A percentile compares a stretch with the other conserved stretches of the same genome.
phyloP scores from a whole-genome alignment of 2,888 invertebrate species.

The Latheticus oryzae region DNA sequence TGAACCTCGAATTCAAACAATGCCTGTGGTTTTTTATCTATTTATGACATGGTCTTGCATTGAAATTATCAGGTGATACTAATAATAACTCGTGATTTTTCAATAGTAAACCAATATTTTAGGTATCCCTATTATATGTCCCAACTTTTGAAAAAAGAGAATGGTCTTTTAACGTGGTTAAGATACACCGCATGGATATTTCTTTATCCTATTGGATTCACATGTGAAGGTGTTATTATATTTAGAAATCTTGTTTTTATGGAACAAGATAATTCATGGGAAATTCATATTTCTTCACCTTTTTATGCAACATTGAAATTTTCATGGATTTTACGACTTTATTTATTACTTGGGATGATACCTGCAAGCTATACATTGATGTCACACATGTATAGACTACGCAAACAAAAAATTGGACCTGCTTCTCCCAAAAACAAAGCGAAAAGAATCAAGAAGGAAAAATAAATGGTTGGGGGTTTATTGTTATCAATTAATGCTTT shows the following conservation, averaged over 20 bases:
- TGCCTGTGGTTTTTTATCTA: slow-evolving; percentile 89
- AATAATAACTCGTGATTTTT: slow-evolving; percentile 18
- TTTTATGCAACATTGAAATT: slow-evolving; percentile 83
- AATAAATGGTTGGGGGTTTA: too few species aligned
- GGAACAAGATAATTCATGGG: slow-evolving; percentile 83
- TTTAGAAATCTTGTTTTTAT: slow-evolving; percentile 89
- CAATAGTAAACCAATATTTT: slow-evolving; percentile 51
- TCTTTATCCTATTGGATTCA: slow-evolving; percentile 89
- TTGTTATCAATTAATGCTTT: too few species aligned
- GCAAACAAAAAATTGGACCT: slow-evolving; percentile 74
- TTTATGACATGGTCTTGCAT: slow-evolving; percentile 85
- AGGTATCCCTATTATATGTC: slow-evolving; percentile 95
- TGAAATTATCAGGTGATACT: slow-evolving; percentile 88
- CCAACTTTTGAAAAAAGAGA: slow-evolving; percentile 79
- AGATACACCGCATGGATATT: slow-evolving; percentile 95
- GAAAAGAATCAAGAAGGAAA: slow-evolving; percentile 15
- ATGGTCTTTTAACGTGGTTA: slow-evolving; percentile 87
- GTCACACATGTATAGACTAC: slow-evolving; percentile 84
- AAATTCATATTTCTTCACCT: slow-evolving; percentile 82
- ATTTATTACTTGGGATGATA: slow-evolving; percentile 80
- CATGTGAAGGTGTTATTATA: slow-evolving; percentile 86
- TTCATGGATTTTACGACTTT: slow-evolving; percentile 81
- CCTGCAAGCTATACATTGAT: slow-evolving; percentile 84
- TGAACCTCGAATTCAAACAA: slow-evolving; percentile 87
- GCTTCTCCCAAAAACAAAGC: slow-evolving; percentile 48